These are phyloP conservation scores for Trachops cirrhosus DNA, from an alignment of 2,797 vertebrate species.

Conservation along the genomic window DNA sequence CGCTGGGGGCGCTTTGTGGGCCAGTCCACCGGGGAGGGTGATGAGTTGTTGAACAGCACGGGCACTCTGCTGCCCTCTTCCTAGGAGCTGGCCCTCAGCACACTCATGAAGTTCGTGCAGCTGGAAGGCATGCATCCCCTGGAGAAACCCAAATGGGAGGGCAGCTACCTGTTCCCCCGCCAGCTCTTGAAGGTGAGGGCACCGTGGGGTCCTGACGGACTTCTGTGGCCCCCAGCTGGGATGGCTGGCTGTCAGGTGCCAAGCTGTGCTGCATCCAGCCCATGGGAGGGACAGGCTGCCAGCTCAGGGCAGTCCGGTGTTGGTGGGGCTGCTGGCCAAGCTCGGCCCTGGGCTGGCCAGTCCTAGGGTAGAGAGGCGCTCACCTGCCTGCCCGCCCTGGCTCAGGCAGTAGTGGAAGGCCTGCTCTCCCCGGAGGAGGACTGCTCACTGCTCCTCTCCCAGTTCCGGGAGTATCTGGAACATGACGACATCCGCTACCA, in stretches of 20 bases:
- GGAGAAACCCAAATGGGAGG: conserved; percentile 88
- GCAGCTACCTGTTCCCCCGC: conserved; percentile 89
- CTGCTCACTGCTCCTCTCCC: conserved; percentile 88
- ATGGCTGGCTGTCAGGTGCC: neutral
- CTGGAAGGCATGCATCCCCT: conserved; percentile 88
- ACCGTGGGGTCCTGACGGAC: fast-evolving
- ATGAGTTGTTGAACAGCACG: fast-evolving
- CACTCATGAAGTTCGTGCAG: conserved; percentile 92
- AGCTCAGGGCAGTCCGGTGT: fast-evolving
- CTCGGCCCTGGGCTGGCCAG: neutral
- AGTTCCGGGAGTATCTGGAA: conserved; percentile 92
- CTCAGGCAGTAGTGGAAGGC: conserved; percentile 86
- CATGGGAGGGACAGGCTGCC: too few species aligned
- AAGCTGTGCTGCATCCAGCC: neutral
- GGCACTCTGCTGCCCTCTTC: neutral
- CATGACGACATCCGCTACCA: conserved; percentile 93
- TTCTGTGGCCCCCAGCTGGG: fast-evolving
- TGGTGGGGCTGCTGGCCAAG: neutral
- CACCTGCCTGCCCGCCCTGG: neutral
- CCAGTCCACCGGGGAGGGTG: neutral
- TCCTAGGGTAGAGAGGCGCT: neutral
- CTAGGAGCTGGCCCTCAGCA: conserved; percentile 89
- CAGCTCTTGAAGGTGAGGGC: conserved; percentile 87
- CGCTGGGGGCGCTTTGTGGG: neutral
- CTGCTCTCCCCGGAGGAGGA: conserved; percentile 86